Evolutionary conservation across 2,888 invertebrate genomes (phyloP).

Genomic region (Drosophila borealis): DNA sequence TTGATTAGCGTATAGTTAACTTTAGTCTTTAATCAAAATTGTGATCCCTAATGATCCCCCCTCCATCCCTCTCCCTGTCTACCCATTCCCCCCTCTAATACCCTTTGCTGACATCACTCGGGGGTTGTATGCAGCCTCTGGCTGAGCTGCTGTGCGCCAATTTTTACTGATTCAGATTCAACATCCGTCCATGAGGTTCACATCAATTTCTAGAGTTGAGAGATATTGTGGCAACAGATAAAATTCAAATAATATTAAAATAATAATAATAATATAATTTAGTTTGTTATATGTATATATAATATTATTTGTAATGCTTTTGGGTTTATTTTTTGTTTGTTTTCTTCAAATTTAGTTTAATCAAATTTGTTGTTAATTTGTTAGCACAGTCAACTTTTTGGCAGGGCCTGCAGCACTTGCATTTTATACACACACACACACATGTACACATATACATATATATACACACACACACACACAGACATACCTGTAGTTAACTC

Average conservation of each 20-base stretch:
- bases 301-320: conserved; percentile 22
- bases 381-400: conserved; percentile 61
- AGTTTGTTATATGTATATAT: conserved; percentile 31
- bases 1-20: conserved; percentile 70
- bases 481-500: conserved; percentile 37
- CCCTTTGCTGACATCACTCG: conserved; percentile 67
- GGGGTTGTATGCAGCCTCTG: conserved; percentile 75
- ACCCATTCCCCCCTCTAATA: not conserved
- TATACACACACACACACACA: conserved; percentile 17
- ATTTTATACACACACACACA: conserved; percentile 37
- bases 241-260: not conserved
- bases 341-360: conserved; percentile 29
- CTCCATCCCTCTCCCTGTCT: not conserved
- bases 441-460: conserved; percentile 16
- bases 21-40: conserved; percentile 63
- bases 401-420: conserved; percentile 56
- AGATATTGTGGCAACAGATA: conserved; percentile 28
- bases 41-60: conserved; percentile 3
- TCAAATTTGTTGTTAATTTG: conserved; percentile 54
- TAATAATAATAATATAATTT: conserved; percentile 10
- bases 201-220: conserved; percentile 52
- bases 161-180: conserved; percentile 73
- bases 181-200: conserved; percentile 79
- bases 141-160: conserved; percentile 70
- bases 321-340: conserved; percentile 24